Evolutionary conservation across 2,888 invertebrate species (phyloP).

Genomic region (Nymphalis urticae): DNA sequence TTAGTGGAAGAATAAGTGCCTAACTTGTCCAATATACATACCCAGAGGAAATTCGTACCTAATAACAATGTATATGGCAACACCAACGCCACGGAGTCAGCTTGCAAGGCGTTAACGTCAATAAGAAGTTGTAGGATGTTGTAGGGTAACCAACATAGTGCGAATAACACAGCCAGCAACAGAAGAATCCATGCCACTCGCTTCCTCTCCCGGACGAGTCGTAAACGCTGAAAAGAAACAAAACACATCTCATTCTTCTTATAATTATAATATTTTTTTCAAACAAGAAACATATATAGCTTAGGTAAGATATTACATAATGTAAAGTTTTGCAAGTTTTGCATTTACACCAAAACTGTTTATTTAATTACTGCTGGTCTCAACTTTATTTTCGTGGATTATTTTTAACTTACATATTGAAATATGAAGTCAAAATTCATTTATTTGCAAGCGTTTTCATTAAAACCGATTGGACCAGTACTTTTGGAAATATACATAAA

Average conservation of each 20-base stretch:
- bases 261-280: neutral
- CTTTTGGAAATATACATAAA: too few species aligned
- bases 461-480: too few species aligned
- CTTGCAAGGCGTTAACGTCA: conserved; percentile 79
- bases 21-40: neutral
- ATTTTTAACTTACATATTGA: too few species aligned
- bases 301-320: too few species aligned
- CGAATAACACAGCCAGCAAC: conserved; percentile 87
- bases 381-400: too few species aligned
- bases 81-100: conserved; percentile 65
- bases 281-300: neutral
- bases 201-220: conserved; percentile 79
- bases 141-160: conserved; percentile 90
- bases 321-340: too few species aligned
- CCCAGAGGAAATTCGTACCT: conserved; percentile 50
- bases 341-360: too few species aligned
- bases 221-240: conserved; percentile 33
- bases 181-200: conserved; percentile 89
- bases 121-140: conserved; percentile 85
- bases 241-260: neutral
- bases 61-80: conserved; percentile 85
- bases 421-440: too few species aligned
- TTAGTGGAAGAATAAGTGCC: too few species aligned
- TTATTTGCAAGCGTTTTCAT: too few species aligned
- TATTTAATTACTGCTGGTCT: too few species aligned